Evolutionary conservation across 1,140 invertebrate species (phyloP).

Genomic region (Belonocnema kinseyi): DNA sequence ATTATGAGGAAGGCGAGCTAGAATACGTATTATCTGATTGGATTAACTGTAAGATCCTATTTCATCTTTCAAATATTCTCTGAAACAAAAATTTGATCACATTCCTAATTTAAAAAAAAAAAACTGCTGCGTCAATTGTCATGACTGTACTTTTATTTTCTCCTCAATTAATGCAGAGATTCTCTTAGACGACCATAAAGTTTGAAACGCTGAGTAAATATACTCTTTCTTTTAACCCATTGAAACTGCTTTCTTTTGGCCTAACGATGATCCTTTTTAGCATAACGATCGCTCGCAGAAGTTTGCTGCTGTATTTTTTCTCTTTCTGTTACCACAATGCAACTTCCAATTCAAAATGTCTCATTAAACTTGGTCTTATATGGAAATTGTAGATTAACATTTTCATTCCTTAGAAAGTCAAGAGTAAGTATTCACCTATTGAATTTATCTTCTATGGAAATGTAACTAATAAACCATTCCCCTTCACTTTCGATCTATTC

Average conservation of each 20-base stretch:
- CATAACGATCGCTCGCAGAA: background rate
- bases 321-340: background rate
- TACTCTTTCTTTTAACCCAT: background rate
- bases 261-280: slow-evolving; percentile 23
- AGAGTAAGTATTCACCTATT: too few species aligned
- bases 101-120: too few species aligned
- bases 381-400: background rate
- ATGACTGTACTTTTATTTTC: background rate
- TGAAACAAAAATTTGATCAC: too few species aligned
- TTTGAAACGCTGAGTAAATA: background rate
- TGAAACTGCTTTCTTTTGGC: slow-evolving; percentile 1
- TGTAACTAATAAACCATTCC: too few species aligned
- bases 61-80: too few species aligned
- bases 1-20: background rate
- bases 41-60: too few species aligned
- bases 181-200: background rate
- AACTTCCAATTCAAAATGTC: slow-evolving; percentile 1
- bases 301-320: slow-evolving; percentile 4
- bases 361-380: slow-evolving; percentile 11
- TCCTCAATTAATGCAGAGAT: background rate
- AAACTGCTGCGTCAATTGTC: too few species aligned
- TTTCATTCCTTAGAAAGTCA: background rate
- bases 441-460: too few species aligned
- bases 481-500: too few species aligned
- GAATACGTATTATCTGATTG: background rate